These are phyloP conservation scores for Riparia riparia DNA, from an alignment of 2,113 vertebrate genomes.

Conservation along the genomic window DNA sequence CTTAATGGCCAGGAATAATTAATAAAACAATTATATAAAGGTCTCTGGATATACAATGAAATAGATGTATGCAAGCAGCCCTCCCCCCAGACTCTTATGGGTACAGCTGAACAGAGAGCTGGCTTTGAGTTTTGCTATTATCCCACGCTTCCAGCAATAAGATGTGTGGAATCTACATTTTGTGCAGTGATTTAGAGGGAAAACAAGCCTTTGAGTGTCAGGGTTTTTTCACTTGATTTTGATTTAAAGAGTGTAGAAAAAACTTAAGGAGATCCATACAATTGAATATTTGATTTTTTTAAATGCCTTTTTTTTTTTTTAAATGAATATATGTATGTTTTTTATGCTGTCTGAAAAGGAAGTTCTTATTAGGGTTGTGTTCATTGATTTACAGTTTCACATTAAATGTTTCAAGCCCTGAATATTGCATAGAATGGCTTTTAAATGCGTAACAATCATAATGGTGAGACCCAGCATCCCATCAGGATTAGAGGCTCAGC, in stretches of 20 bases:
- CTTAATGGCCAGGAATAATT: conserved; percentile 33
- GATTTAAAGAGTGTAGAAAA: background rate
- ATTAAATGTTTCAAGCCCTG: background rate
- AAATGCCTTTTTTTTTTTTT: background rate
- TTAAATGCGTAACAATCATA: background rate
- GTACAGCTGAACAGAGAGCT: background rate
- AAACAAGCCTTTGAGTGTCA: background rate
- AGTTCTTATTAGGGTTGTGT: background rate
- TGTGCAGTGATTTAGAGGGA: background rate
- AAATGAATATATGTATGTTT: background rate
- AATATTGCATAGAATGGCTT: background rate
- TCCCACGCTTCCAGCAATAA: background rate
- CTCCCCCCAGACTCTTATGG: background rate
- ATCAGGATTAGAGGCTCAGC: background rate
- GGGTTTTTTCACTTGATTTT: background rate
- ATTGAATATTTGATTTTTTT: background rate
- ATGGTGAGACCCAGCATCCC: background rate
- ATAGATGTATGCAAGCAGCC: background rate
- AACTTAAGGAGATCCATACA: background rate
- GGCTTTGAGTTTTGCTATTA: background rate
- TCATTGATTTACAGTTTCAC: background rate
- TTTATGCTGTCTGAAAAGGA: background rate
- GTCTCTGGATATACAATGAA: background rate
- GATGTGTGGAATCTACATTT: background rate
- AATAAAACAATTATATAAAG: conserved; percentile 12